Conservation (phyloP, 2,888 invertebrate species). For the Lasioglossum villosulum region DNA sequence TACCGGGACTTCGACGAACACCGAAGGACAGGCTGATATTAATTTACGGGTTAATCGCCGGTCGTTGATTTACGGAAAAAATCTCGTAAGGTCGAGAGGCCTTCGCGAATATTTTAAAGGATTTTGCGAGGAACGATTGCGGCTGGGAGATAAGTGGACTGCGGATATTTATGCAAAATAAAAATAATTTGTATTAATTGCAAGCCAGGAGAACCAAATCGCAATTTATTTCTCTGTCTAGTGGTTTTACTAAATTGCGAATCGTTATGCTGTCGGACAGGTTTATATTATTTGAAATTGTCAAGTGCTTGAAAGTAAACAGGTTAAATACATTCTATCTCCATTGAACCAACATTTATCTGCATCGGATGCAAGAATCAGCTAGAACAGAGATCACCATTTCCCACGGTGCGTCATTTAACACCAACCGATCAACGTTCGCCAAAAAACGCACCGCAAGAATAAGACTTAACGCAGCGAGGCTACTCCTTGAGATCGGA, state of each 20-base stretch:
- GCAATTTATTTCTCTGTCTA: background rate
- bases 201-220: background rate
- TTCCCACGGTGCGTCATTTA: background rate
- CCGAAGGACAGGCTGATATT: constrained; percentile 36
- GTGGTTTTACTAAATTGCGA: background rate
- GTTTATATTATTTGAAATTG: background rate
- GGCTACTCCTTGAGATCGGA: background rate
- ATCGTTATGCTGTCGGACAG: no score
- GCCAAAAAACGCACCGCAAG: background rate
- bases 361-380: background rate
- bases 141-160: background rate
- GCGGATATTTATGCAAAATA: background rate
- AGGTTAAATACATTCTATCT: no score
- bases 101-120: background rate
- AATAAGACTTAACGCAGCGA: background rate
- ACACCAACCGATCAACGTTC: background rate
- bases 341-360: no score
- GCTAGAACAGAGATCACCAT: background rate
- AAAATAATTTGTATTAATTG: background rate
- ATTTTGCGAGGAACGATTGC: background rate
- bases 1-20: constrained; percentile 20
- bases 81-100: background rate
- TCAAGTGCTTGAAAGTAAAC: background rate
- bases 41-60: constrained; percentile 53
- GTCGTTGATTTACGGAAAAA: constrained; percentile 26